These are phyloP conservation scores for Pseudorhombus dupliciocellatus DNA, from an alignment of 2,113 vertebrate species.

Conservation along the genomic window DNA sequence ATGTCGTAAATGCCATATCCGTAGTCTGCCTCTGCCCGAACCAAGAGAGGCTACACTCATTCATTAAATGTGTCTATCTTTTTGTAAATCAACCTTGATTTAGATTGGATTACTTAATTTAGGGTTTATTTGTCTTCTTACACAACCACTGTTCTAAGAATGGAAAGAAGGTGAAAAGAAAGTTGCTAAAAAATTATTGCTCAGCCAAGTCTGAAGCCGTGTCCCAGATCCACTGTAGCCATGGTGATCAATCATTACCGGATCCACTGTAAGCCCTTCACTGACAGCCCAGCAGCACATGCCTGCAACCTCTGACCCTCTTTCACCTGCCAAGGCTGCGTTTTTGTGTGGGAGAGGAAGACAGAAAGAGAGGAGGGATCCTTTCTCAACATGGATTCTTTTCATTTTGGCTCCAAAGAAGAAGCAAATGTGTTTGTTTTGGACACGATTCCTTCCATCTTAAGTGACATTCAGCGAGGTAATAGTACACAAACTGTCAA, in stretches of 20 bases:
- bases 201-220: conserved; percentile 18
- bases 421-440: background rate
- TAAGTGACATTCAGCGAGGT: background rate
- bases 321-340: conserved; percentile 36
- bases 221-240: conserved; percentile 50
- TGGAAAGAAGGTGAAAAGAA: conserved; percentile 32
- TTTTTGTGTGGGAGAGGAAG: background rate
- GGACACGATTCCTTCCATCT: background rate
- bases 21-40: background rate
- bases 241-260: conserved; percentile 57
- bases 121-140: background rate
- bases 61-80: background rate
- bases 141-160: background rate
- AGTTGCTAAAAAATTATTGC: conserved; percentile 19
- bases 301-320: conserved; percentile 42
- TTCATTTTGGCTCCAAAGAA: conserved; percentile 4
- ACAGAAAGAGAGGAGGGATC: background rate
- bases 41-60: background rate
- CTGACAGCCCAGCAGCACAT: conserved; percentile 45
- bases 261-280: conserved; percentile 42
- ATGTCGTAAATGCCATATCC: conserved; percentile 6
- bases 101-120: background rate
- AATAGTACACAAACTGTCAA: background rate
- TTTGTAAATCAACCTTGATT: background rate
- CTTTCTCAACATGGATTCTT: conserved; percentile 3